A percentile compares a stretch with the other conserved stretches of the same genome.
Evolutionary conservation across 2,797 vertebrate genomes (phyloP).

Genomic region (Lacerta agilis): DNA sequence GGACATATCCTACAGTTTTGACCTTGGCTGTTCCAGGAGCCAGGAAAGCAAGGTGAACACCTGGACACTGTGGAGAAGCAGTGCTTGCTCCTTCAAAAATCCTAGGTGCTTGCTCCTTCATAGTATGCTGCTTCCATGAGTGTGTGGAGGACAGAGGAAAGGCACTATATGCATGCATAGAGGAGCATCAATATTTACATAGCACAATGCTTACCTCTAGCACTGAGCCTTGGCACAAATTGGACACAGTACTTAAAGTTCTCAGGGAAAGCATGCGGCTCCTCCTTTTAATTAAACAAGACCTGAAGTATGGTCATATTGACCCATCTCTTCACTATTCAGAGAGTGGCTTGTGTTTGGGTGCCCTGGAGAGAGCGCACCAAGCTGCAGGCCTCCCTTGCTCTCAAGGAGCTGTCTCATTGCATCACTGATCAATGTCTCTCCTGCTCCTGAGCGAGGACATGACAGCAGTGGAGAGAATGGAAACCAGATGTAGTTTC

Average conservation of each 20-base stretch:
- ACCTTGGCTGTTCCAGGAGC: not conserved
- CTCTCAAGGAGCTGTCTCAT: constrained; percentile 56
- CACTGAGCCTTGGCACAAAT: not conserved
- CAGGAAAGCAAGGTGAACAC: too few relatives aligned
- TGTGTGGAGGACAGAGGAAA: not conserved
- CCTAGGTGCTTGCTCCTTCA: not conserved
- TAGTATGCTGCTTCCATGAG: not conserved
- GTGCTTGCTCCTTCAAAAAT: not conserved
- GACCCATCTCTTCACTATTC: constrained; percentile 46
- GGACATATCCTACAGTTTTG: too few relatives aligned
- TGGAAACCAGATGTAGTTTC: constrained; percentile 78
- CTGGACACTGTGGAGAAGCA: not conserved
- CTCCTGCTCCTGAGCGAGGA: constrained; percentile 67
- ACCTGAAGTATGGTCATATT: constrained; percentile 37
- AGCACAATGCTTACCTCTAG: not conserved
- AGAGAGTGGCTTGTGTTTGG: constrained; percentile 45
- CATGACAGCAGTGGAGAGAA: constrained; percentile 70
- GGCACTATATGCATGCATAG: too few relatives aligned
- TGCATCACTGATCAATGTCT: constrained; percentile 75
- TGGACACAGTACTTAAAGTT: not conserved
- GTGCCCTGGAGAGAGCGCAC: constrained; percentile 42
- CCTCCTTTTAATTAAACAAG: constrained; percentile 67
- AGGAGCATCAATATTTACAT: not conserved
- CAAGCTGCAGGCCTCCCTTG: constrained; percentile 42
- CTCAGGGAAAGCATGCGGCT: constrained; percentile 21